These are phyloP conservation scores for Lethocerus indicus DNA, from an alignment of 1,140 invertebrate species.

Conservation along the genomic window DNA sequence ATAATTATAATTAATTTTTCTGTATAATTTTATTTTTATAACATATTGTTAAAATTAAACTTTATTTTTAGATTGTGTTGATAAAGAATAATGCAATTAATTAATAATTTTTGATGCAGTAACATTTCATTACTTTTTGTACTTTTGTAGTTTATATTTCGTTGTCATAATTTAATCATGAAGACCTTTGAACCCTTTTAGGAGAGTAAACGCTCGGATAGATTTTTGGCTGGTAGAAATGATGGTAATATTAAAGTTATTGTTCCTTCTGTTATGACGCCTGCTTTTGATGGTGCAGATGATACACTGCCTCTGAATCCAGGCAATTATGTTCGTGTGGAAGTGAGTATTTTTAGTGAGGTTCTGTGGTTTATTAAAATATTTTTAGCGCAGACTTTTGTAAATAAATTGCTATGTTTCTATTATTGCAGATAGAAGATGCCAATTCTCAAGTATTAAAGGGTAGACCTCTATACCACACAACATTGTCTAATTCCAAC, in stretches of 20 bases:
- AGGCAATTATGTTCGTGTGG: conserved; percentile 70
- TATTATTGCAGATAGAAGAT: conserved; percentile 34
- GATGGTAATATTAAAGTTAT: conserved; percentile 75
- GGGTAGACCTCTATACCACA: conserved; percentile 42
- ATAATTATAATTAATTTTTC: too few species aligned
- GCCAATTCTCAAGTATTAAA: conserved; percentile 54
- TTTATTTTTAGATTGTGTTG: too few species aligned
- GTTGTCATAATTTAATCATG: not conserved
- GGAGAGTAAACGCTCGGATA: conserved; percentile 43
- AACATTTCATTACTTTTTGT: too few species aligned
- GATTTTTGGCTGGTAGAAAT: conserved; percentile 54
- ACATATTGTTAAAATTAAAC: too few species aligned
- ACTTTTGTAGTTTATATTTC: too few species aligned
- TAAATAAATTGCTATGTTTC: conserved; percentile 2
- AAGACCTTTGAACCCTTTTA: conserved; percentile 18
- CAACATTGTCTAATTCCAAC: not conserved
- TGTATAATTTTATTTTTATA: too few species aligned
- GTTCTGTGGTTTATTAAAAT: not conserved
- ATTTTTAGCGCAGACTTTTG: not conserved
- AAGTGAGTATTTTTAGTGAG: conserved; percentile 21
- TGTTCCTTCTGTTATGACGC: conserved; percentile 32
- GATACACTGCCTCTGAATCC: conserved; percentile 23
- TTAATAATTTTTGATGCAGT: too few species aligned
- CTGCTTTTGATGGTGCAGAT: conserved; percentile 17
- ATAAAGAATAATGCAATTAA: too few species aligned